These are phyloP conservation scores for Eucidaris tribuloides DNA, from an alignment of 35 echinoderm and acorn worm genomes.

Conservation along the genomic window DNA sequence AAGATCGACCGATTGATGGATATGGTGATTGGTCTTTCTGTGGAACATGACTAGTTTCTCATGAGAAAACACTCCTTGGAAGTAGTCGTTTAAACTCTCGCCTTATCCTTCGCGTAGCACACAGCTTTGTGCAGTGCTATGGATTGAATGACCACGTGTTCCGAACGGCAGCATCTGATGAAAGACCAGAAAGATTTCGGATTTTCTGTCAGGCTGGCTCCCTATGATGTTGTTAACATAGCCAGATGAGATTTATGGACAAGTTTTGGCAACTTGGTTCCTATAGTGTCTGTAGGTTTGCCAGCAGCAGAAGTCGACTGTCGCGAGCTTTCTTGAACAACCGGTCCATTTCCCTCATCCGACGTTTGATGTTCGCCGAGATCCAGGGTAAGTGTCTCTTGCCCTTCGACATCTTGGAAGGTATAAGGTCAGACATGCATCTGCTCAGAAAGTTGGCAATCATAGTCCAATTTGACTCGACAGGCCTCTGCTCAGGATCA, in stretches of 20 bases:
- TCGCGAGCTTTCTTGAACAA: background rate
- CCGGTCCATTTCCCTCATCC: constrained; percentile 31
- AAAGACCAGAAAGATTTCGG: constrained; percentile 45
- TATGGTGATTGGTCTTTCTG: constrained; percentile 4
- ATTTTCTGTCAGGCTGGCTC: constrained; percentile 9
- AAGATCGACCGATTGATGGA: background rate
- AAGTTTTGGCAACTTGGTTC: constrained; percentile 3
- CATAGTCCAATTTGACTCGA: constrained; percentile 30
- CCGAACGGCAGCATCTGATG: background rate
- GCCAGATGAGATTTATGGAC: too few relatives aligned
- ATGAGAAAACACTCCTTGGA: constrained; percentile 26
- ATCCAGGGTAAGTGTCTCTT: constrained; percentile 24
- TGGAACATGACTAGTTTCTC: constrained; percentile 9
- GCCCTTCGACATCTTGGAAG: constrained; percentile 27
- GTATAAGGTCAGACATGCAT: background rate
- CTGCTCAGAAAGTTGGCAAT: background rate
- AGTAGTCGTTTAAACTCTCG: too few relatives aligned
- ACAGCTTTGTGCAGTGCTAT: too few relatives aligned
- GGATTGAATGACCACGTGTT: constrained; percentile 35
- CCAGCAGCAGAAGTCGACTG: background rate
- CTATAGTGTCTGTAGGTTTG: background rate
- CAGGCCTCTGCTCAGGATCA: constrained; percentile 24
- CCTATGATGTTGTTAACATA: too few relatives aligned
- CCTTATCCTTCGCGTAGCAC: too few relatives aligned
- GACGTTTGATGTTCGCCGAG: constrained; percentile 24